Conservation (phyloP, 2,888 invertebrate genomes). For the Orthosia gothica region DNA sequence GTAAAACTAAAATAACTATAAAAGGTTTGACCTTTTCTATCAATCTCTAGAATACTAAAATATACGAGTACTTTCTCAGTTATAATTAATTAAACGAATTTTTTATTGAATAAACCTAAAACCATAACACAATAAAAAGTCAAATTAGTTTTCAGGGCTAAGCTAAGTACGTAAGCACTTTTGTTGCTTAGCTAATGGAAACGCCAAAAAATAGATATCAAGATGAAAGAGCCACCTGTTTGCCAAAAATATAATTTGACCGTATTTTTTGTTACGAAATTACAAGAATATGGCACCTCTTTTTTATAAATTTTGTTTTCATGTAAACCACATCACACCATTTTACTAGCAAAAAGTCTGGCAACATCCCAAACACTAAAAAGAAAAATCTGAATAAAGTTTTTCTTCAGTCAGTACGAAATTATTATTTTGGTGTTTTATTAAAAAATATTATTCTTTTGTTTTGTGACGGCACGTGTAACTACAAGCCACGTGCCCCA, state of each 20-base stretch:
- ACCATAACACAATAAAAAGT: not conserved
- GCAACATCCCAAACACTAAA: constrained; percentile 49
- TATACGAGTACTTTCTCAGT: too few species aligned
- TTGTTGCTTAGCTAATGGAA: not conserved
- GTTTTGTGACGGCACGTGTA: constrained; percentile 39
- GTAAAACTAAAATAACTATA: not conserved
- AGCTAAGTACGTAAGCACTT: not conserved
- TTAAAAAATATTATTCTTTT: constrained; percentile 24
- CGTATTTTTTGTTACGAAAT: constrained; percentile 10
- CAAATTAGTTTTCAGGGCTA: not conserved
- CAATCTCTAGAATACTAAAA: not conserved
- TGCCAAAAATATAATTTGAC: not conserved
- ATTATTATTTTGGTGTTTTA: constrained; percentile 35
- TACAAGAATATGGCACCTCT: constrained; percentile 1
- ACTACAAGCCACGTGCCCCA: not conserved
- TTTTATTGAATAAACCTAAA: not conserved
- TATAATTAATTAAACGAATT: too few species aligned
- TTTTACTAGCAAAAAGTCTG: constrained; percentile 43
- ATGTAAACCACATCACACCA: constrained; percentile 8
- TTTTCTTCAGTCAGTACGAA: constrained; percentile 33
- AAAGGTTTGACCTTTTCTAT: not conserved
- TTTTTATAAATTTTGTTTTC: constrained; percentile 27
- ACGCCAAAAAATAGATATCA: not conserved
- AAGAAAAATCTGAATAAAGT: constrained; percentile 50
- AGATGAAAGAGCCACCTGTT: constrained; percentile 2